phyloP scores from a whole-genome alignment of 2,797 vertebrate species.

The Botia kubotai region DNA sequence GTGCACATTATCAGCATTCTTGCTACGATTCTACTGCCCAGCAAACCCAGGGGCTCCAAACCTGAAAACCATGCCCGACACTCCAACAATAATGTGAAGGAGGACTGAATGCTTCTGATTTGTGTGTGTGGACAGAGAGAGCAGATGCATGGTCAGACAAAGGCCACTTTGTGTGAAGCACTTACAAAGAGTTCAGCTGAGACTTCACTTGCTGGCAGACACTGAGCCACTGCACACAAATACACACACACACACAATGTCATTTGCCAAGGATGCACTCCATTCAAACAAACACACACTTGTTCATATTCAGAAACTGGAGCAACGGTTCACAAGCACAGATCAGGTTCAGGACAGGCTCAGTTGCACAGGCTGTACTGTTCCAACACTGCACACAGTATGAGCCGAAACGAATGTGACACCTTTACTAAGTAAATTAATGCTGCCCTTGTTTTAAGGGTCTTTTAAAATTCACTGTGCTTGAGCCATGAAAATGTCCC shows the following conservation, averaged over 20 bases:
- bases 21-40: slow-evolving; percentile 79
- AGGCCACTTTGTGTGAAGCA: slow-evolving; percentile 70
- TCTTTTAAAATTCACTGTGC: slow-evolving; percentile 24
- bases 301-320: not conserved
- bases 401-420: not conserved
- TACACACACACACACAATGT: slow-evolving; percentile 22
- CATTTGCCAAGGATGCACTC: not conserved
- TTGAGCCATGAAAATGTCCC: not conserved
- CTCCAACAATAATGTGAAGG: slow-evolving; percentile 66
- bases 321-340: slow-evolving; percentile 3
- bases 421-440: slow-evolving; percentile 48
- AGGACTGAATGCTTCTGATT: slow-evolving; percentile 53
- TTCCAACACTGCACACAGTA: not conserved
- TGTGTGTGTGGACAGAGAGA: slow-evolving; percentile 37
- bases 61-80: slow-evolving; percentile 40
- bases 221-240: no score
- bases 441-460: slow-evolving; percentile 32
- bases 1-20: slow-evolving; percentile 90
- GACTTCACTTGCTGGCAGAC: slow-evolving; percentile 37
- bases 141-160: slow-evolving; percentile 67
- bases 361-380: not conserved
- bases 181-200: slow-evolving; percentile 64
- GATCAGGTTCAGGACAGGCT: not conserved
- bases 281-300: slow-evolving; percentile 16
- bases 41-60: slow-evolving; percentile 68